Conservation (phyloP, 2,113 vertebrate species). For the Furnarius figulus region DNA sequence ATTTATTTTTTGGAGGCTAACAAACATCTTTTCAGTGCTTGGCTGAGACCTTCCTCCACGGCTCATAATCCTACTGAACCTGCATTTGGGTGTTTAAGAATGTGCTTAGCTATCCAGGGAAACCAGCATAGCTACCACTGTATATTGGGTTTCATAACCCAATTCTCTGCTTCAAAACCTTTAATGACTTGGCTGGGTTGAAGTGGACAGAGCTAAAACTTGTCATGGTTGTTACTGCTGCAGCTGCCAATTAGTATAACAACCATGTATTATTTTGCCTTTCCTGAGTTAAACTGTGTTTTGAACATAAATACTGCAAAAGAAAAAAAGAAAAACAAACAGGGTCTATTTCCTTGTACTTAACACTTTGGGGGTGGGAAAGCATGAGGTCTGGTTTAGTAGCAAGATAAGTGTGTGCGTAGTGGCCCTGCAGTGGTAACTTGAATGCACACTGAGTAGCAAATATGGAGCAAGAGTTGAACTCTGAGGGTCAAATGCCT, state of each 20-base stretch:
- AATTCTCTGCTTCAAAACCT: slow-evolving; percentile 30
- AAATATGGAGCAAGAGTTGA: not conserved
- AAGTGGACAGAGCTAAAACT: slow-evolving; percentile 59
- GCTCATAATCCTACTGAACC: slow-evolving; percentile 28
- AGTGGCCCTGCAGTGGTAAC: not conserved
- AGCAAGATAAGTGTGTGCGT: not conserved
- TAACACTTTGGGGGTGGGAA: not conserved
- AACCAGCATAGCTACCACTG: not conserved
- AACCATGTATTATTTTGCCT: slow-evolving; percentile 49
- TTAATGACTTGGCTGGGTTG: slow-evolving; percentile 35
- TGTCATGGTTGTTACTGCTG: slow-evolving; percentile 49
- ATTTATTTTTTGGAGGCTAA: slow-evolving; percentile 53
- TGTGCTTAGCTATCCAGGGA: not conserved
- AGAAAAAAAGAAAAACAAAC: not conserved
- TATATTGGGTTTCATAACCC: not conserved
- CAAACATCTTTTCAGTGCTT: slow-evolving; percentile 32
- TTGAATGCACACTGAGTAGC: not conserved
- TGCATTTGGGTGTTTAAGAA: not conserved
- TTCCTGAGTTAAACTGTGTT: slow-evolving; percentile 42
- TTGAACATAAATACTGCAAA: slow-evolving; percentile 32
- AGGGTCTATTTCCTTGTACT: not conserved
- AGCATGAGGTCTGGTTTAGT: not conserved
- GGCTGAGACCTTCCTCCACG: not conserved
- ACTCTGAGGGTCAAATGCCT: not conserved
- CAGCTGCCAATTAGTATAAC: slow-evolving; percentile 59